Percentiles rank a stretch among this genome's conserved stretches.
phyloP scores from a whole-genome alignment of 2,113 vertebrate species.

The Miniopterus natalensis region DNA sequence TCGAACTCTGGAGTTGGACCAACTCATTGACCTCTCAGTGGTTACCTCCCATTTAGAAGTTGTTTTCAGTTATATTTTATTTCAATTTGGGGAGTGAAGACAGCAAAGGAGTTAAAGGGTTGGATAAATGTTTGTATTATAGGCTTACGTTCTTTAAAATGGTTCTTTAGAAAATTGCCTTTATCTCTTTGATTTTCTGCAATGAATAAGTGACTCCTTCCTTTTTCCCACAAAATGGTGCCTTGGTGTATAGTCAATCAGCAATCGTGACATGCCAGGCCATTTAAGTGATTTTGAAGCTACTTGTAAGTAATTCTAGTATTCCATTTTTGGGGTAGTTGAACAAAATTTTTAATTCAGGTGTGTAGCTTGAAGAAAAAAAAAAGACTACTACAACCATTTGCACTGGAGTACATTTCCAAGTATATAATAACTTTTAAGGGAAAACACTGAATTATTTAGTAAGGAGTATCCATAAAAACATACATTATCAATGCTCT shows the following conservation, averaged over 20 bases:
- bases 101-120: slow-evolving; percentile 24
- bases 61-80: slow-evolving; percentile 47
- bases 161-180: slow-evolving; percentile 23
- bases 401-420: slow-evolving; percentile 9
- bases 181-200: slow-evolving; percentile 60
- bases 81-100: slow-evolving; percentile 42
- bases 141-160: slow-evolving; percentile 14
- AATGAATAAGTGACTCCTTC: slow-evolving; percentile 44
- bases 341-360: slow-evolving; percentile 23
- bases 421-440: slow-evolving; percentile 47
- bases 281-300: slow-evolving; percentile 26
- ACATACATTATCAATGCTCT: slow-evolving; percentile 14
- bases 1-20: slow-evolving; percentile 54
- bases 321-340: slow-evolving; percentile 10
- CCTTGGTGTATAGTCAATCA: not conserved
- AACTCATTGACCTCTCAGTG: slow-evolving; percentile 35
- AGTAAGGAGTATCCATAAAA: slow-evolving; percentile 9
- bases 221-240: not conserved
- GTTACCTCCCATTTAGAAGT: slow-evolving; percentile 20
- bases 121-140: slow-evolving; percentile 59
- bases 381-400: not conserved
- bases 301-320: slow-evolving; percentile 44
- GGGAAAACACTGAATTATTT: slow-evolving; percentile 43
- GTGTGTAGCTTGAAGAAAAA: not conserved
- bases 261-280: not conserved